Evolutionary conservation across 2,113 vertebrate genomes (phyloP).

Genomic region (Ailuropoda melanoleuca): DNA sequence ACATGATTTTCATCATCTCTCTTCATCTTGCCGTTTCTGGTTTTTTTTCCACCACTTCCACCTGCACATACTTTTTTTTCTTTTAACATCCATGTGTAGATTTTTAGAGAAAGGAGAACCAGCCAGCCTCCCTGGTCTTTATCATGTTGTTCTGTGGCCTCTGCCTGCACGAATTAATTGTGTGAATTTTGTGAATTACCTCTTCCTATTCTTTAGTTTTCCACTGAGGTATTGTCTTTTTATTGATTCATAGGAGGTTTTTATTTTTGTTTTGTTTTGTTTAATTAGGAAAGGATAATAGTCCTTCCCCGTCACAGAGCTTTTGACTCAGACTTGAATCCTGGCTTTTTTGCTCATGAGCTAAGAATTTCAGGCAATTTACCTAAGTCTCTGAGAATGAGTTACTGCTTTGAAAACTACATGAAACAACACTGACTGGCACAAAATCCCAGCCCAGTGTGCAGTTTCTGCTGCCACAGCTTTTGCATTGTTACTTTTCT

Average conservation of each 20-base stretch:
- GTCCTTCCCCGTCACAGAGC: not conserved
- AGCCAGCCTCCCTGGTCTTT: not conserved
- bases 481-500: not conserved
- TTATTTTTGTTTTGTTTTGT: not conserved
- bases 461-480: not conserved
- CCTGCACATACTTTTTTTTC: not conserved
- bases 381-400: not conserved
- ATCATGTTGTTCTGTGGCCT: not conserved
- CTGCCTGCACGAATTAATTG: not conserved
- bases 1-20: not conserved
- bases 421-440: not conserved
- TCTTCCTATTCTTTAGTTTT: not conserved
- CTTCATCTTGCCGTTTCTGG: not conserved
- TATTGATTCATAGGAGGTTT: not conserved
- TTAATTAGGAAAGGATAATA: not conserved
- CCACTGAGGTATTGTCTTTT: not conserved
- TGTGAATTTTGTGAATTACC: not conserved
- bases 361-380: not conserved
- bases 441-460: not conserved
- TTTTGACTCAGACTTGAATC: not conserved
- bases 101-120: constrained; percentile 19
- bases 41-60: not conserved
- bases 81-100: not conserved
- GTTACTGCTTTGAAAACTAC: not conserved
- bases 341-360: not conserved